Evolutionary conservation across 2,797 vertebrate genomes (phyloP).

Genomic region (Balearica regulorum): DNA sequence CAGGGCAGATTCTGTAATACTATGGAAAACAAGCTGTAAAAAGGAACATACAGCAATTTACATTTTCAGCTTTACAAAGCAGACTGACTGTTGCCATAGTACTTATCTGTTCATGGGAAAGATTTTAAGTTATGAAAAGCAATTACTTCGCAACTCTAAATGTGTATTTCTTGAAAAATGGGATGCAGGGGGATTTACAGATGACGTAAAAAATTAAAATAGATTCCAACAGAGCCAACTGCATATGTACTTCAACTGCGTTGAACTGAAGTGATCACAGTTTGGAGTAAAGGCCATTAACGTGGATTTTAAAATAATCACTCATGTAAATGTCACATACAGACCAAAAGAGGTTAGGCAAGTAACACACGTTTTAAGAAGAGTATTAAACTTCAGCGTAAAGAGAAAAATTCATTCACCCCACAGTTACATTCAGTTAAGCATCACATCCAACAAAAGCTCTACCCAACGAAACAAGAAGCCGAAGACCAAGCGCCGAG

Average conservation of each 20-base stretch:
- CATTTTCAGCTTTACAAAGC: not conserved
- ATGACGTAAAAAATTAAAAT: not conserved
- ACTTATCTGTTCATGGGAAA: not conserved
- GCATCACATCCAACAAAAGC: not conserved
- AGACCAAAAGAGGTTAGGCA: constrained; percentile 4
- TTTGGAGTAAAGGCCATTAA: constrained; percentile 25
- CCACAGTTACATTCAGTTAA: constrained; percentile 26
- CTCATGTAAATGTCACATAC: not conserved
- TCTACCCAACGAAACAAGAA: not conserved
- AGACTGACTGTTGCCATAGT: not conserved
- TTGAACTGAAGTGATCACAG: constrained; percentile 9
- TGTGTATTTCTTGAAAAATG: not conserved
- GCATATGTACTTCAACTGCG: constrained; percentile 3
- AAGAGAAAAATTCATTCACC: not conserved
- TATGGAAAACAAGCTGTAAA: not conserved
- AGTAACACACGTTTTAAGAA: not conserved
- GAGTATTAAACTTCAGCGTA: not conserved
- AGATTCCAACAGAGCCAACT: not conserved
- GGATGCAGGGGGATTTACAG: not conserved
- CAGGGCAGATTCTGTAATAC: constrained; percentile 14
- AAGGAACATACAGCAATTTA: not conserved
- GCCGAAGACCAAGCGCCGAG: not conserved
- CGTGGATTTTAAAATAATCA: constrained; percentile 19
- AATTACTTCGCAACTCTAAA: not conserved
- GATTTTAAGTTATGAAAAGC: not conserved